These are phyloP conservation scores for Apamea anceps DNA, from an alignment of 2,888 invertebrate species.

Conservation along the genomic window DNA sequence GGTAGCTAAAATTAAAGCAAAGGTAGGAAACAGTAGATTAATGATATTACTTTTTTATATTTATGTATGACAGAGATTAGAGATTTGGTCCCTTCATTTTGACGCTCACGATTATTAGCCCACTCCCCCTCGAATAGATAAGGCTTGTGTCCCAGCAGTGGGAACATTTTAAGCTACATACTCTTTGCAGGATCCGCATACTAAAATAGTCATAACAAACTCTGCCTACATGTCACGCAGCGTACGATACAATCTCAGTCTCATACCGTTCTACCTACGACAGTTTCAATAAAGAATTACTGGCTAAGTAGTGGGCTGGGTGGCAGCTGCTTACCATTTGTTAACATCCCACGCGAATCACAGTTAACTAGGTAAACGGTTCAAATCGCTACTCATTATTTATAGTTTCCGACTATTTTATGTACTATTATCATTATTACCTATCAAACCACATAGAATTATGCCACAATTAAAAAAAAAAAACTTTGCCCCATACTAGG, in stretches of 20 bases:
- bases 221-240: neutral
- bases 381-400: slow-evolving; percentile 11
- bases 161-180: too few relatives aligned
- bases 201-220: neutral
- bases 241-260: neutral
- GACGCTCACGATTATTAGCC: too few relatives aligned
- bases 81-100: too few relatives aligned
- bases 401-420: slow-evolving; percentile 8
- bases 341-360: slow-evolving; percentile 48
- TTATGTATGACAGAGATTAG: too few relatives aligned
- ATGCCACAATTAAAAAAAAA: too few relatives aligned
- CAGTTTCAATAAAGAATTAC: slow-evolving; percentile 16
- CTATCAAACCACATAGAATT: neutral
- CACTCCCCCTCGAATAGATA: neutral
- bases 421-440: neutral
- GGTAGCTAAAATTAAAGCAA: too few relatives aligned
- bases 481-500: too few relatives aligned
- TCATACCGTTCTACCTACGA: neutral
- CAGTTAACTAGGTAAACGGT: slow-evolving; percentile 46
- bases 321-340: slow-evolving; percentile 28
- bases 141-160: neutral
- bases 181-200: neutral
- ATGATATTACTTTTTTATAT: too few relatives aligned
- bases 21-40: too few relatives aligned
- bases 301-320: neutral